A percentile compares a stretch with the other conserved stretches of the same genome.
These are phyloP conservation scores for Pardalotus punctatus DNA, from an alignment of 2,113 vertebrate genomes.

Conservation along the genomic window DNA sequence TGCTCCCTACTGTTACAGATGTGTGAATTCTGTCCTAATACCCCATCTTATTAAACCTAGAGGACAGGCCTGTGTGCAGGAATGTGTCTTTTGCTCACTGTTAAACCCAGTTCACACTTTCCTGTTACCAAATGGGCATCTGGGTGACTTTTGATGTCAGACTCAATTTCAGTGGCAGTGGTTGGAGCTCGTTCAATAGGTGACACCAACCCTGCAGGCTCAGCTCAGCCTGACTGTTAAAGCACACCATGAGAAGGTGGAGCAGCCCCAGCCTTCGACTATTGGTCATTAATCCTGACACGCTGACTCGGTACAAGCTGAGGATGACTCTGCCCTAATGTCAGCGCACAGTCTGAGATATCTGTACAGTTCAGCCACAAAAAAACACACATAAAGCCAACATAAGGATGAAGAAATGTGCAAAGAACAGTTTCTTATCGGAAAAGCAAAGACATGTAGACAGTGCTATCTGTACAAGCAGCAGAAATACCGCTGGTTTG, in stretches of 20 bases:
- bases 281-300: neutral
- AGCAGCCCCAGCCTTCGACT: neutral
- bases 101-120: neutral
- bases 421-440: neutral
- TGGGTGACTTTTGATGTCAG: neutral
- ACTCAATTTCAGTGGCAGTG: neutral
- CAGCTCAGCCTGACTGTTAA: neutral
- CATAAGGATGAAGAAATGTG: neutral
- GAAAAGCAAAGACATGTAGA: rapidly evolving
- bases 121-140: neutral
- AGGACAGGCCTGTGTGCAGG: neutral
- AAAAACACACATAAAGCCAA: neutral
- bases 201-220: neutral
- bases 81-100: neutral
- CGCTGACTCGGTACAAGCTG: neutral
- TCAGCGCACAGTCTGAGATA: neutral
- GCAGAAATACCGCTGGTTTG: neutral
- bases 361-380: neutral
- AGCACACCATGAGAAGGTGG: neutral
- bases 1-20: neutral
- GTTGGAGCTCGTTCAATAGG: neutral
- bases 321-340: neutral
- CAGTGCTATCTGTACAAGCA: neutral
- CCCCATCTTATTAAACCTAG: neutral
- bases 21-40: neutral